These are phyloP conservation scores for Eumaeus atala DNA, from an alignment of 1,140 invertebrate genomes.

Conservation along the genomic window DNA sequence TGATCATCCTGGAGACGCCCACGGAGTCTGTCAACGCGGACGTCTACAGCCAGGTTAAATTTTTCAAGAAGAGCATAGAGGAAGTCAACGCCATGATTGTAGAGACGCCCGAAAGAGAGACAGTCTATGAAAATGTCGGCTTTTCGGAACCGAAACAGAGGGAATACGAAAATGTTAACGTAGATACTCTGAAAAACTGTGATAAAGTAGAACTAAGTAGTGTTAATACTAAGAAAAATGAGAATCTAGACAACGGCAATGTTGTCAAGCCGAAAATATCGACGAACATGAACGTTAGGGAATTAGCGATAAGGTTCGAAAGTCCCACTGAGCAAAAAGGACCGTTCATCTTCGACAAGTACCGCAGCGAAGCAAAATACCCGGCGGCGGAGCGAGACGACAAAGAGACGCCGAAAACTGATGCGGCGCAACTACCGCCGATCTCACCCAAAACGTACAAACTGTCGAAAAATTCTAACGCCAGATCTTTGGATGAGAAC, in stretches of 20 bases:
- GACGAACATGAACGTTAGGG: slow-evolving; percentile 69
- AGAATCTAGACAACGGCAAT: slow-evolving; percentile 54
- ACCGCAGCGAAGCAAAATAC: slow-evolving; percentile 55
- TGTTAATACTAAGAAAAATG: slow-evolving; percentile 22
- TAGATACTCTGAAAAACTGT: slow-evolving; percentile 58
- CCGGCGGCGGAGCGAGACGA: slow-evolving; percentile 44
- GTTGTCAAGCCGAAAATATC: slow-evolving; percentile 37
- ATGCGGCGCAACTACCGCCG: slow-evolving; percentile 34
- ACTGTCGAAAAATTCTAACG: slow-evolving; percentile 77
- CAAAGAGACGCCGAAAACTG: slow-evolving; percentile 34
- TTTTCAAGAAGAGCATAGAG: slow-evolving; percentile 81
- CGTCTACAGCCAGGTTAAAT: slow-evolving; percentile 85
- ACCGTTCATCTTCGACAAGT: slow-evolving; percentile 64
- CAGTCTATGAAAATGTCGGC: slow-evolving; percentile 50
- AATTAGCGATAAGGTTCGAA: slow-evolving; percentile 76
- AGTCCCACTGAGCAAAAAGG: slow-evolving; percentile 72
- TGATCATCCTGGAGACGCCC: slow-evolving; percentile 62
- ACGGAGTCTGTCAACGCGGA: slow-evolving; percentile 36
- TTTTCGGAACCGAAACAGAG: slow-evolving; percentile 48
- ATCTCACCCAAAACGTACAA: slow-evolving; percentile 53
- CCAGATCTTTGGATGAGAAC: slow-evolving; percentile 83
- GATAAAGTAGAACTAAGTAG: slow-evolving; percentile 45
- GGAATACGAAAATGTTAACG: slow-evolving; percentile 73
- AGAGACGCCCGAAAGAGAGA: slow-evolving; percentile 52
- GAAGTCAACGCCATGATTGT: slow-evolving; percentile 82